Evolutionary conservation across 2,888 invertebrate genomes (phyloP).

Genomic region (Stenichneumon culpator): DNA sequence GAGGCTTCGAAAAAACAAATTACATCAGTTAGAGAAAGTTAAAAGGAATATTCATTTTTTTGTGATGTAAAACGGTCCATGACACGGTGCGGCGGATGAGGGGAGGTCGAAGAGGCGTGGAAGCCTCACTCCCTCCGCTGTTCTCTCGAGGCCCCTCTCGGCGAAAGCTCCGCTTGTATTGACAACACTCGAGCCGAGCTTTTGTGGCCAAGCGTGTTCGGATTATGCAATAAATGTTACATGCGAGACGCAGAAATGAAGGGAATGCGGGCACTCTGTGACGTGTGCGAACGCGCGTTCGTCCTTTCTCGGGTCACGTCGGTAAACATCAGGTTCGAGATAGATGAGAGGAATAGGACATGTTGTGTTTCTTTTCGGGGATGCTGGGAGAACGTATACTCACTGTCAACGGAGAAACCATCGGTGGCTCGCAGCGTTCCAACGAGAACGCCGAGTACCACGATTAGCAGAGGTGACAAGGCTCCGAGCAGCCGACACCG

Average conservation of each 20-base stretch:
- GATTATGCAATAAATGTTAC: constrained; percentile 49
- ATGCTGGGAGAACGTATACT: constrained; percentile 63
- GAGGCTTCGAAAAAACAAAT: not conserved
- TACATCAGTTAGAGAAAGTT: not conserved
- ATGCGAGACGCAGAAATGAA: constrained; percentile 11
- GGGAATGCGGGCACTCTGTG: not conserved
- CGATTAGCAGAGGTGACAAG: constrained; percentile 73
- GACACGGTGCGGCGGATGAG: not conserved
- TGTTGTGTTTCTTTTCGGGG: not conserved
- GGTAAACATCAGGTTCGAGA: not conserved
- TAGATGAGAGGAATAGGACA: not conserved
- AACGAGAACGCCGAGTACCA: constrained; percentile 71
- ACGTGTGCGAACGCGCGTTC: not conserved
- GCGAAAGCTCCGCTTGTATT: constrained; percentile 49
- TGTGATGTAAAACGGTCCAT: not conserved
- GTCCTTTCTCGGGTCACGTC: not conserved
- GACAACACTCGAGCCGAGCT: constrained; percentile 60
- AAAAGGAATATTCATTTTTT: not conserved
- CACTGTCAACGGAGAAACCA: constrained; percentile 75
- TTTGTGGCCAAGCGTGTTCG: constrained; percentile 13
- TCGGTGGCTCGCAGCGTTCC: constrained; percentile 66
- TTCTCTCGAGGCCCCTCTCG: constrained; percentile 43
- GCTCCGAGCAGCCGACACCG: constrained; percentile 74
- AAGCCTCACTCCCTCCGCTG: not conserved
- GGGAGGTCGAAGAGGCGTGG: not conserved